These are phyloP conservation scores for Pseudomyrmex sp. DNA, from an alignment of 1,140 invertebrate species.

Conservation along the genomic window DNA sequence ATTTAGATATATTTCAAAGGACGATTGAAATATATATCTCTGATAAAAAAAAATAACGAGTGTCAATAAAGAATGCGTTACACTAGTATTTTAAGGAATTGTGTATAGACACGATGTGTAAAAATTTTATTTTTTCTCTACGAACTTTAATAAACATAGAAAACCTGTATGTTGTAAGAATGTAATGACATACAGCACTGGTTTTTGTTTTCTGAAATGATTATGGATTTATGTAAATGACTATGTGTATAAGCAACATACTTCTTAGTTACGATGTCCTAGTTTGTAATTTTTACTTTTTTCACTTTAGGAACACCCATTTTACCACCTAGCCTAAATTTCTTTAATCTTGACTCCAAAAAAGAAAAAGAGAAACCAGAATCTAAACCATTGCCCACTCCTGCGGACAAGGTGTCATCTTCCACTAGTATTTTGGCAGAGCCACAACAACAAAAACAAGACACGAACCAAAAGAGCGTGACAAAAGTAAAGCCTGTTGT, in stretches of 20 bases:
- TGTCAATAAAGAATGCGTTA: too few relatives aligned
- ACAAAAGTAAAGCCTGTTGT: conserved; percentile 73
- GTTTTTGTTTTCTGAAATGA: too few relatives aligned
- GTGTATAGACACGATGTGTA: too few relatives aligned
- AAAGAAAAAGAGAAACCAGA: conserved; percentile 82
- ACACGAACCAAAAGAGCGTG: conserved; percentile 63
- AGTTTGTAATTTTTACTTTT: conserved; percentile 2
- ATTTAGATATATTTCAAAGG: conserved; percentile 11
- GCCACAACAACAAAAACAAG: conserved; percentile 57
- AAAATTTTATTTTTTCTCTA: too few relatives aligned
- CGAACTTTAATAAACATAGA: too few relatives aligned
- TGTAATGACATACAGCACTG: too few relatives aligned
- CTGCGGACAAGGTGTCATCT: conserved; percentile 60
- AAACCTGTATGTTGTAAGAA: too few relatives aligned
- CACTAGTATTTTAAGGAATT: too few relatives aligned
- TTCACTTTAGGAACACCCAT: conserved; percentile 87
- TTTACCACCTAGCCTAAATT: conserved; percentile 90
- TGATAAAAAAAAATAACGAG: too few relatives aligned
- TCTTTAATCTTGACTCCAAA: conserved; percentile 87
- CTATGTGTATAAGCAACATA: background rate
- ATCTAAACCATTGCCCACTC: conserved; percentile 66
- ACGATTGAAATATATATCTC: too few relatives aligned
- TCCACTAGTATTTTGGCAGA: conserved; percentile 66
- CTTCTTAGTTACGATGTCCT: too few relatives aligned
- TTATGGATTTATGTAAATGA: background rate